Conservation (phyloP, 2,888 invertebrate genomes). For the Erebia ligea region DNA sequence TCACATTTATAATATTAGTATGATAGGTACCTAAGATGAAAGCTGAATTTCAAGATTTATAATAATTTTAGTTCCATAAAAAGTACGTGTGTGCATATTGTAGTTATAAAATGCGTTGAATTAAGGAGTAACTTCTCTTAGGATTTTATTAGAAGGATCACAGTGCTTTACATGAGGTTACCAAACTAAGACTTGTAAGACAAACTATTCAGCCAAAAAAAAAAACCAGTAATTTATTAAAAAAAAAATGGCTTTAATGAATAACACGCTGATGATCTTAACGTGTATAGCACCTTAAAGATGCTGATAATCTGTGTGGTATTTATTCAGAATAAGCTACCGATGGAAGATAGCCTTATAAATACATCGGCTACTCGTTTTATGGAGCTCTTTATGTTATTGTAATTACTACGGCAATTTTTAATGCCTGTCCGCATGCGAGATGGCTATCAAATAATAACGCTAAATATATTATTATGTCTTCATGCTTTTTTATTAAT, state of each 20-base stretch:
- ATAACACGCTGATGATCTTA: conserved; percentile 5
- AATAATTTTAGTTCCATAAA: too few species aligned
- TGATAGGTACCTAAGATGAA: too few species aligned
- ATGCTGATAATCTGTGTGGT: conserved; percentile 31
- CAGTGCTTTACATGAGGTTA: too few species aligned
- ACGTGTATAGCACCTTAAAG: conserved; percentile 20
- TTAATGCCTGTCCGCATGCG: conserved; percentile 29
- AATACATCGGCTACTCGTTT: conserved; percentile 37
- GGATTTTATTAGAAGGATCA: too few species aligned
- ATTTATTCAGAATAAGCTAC: conserved; percentile 40
- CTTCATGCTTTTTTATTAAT: conserved; percentile 38
- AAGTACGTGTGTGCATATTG: too few species aligned
- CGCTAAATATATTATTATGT: conserved; percentile 43
- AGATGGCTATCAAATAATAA: conserved; percentile 41
- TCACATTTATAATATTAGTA: too few species aligned
- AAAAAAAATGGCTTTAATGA: not conserved
- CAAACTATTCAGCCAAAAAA: too few species aligned
- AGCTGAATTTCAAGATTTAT: too few species aligned
- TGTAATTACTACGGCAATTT: conserved; percentile 40
- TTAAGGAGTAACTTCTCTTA: too few species aligned
- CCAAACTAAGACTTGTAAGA: too few species aligned
- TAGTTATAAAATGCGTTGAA: too few species aligned
- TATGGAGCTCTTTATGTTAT: conserved; percentile 39
- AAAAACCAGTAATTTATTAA: too few species aligned
- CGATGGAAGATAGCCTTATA: conserved; percentile 43